Percentiles rank a stretch among this genome's conserved stretches.
phyloP scores from a whole-genome alignment of 2,888 invertebrate species.

The Patella caerulea region DNA sequence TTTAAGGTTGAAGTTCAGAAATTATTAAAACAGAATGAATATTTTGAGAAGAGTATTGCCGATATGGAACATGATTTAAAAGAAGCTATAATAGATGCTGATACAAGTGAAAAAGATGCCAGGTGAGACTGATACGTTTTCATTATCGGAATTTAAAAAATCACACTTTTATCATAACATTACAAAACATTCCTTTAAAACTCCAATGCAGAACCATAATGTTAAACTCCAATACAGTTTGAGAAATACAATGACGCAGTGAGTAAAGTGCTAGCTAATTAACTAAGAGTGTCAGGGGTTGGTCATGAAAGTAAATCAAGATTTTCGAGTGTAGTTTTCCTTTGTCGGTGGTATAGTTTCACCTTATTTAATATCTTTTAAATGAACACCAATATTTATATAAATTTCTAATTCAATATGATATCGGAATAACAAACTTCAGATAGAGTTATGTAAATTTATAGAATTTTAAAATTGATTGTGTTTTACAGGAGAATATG shows the following conservation, averaged over 20 bases:
- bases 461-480: constrained; percentile 8
- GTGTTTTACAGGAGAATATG: constrained; percentile 60
- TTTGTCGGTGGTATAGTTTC: too few species aligned
- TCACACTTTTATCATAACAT: too few species aligned
- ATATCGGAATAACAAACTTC: not conserved
- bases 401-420: not conserved
- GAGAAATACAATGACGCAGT: too few species aligned
- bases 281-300: too few species aligned
- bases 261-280: too few species aligned
- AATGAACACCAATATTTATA: too few species aligned
- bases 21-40: constrained; percentile 67
- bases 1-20: constrained; percentile 68
- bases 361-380: too few species aligned
- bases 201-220: too few species aligned
- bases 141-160: not conserved
- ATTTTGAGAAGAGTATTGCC: constrained; percentile 64
- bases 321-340: too few species aligned
- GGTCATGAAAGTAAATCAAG: too few species aligned
- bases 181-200: too few species aligned
- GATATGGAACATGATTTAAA: constrained; percentile 67
- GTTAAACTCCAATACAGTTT: too few species aligned
- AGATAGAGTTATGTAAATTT: not conserved
- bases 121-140: constrained; percentile 47
- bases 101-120: constrained; percentile 68
- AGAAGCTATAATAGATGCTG: constrained; percentile 64